Conservation (phyloP, 2,797 vertebrate genomes). For the Paguma larvata region DNA sequence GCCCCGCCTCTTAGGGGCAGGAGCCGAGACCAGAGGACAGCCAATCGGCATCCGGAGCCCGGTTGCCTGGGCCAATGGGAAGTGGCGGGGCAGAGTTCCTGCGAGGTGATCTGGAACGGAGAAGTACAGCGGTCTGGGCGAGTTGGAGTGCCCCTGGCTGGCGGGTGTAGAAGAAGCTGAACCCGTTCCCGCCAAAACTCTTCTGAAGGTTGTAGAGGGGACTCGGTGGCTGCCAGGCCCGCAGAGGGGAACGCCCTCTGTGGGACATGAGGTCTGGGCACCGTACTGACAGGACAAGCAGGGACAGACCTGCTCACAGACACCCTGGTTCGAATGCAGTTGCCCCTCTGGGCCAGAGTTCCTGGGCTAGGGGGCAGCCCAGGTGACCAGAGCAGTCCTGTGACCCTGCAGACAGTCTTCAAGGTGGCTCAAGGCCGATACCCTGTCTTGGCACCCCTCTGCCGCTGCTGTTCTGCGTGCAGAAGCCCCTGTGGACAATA, state of each 20-base stretch:
- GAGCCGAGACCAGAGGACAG: slow-evolving; percentile 48
- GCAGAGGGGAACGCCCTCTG: background rate
- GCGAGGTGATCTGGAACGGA: background rate
- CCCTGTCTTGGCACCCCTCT: slow-evolving; percentile 43
- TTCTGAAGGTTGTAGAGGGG: background rate
- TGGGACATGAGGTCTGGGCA: background rate
- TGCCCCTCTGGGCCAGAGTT: background rate
- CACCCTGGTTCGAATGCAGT: background rate
- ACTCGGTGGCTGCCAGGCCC: background rate
- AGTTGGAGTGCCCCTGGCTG: background rate
- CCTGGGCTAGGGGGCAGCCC: background rate
- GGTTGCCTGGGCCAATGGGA: background rate
- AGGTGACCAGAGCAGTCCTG: background rate
- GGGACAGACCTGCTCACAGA: background rate
- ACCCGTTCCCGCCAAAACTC: background rate
- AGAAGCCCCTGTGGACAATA: slow-evolving; percentile 70
- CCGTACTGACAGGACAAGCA: background rate
- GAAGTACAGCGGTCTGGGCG: background rate
- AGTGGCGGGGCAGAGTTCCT: background rate
- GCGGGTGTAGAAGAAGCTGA: background rate
- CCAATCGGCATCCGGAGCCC: background rate
- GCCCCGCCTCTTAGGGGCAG: background rate
- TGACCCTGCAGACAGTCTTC: background rate
- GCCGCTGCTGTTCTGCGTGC: background rate
- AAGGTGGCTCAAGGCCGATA: background rate